These are phyloP conservation scores for Sarcoramphus papa DNA, from an alignment of 2,797 vertebrate species.

Conservation along the genomic window DNA sequence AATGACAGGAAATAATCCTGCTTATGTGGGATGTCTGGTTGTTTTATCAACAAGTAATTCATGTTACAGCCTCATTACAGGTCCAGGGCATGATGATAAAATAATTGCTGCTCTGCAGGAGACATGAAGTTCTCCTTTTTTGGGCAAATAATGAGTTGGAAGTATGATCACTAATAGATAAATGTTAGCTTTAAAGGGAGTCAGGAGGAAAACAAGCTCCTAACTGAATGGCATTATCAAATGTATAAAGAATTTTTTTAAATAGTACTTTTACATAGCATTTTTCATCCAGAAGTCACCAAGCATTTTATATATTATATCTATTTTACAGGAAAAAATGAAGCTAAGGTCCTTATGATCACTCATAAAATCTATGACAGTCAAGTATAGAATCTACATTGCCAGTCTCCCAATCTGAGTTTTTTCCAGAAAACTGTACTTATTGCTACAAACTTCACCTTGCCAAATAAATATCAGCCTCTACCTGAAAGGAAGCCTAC, in stretches of 20 bases:
- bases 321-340: not conserved
- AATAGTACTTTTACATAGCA: not conserved
- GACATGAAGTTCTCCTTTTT: not conserved
- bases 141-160: not conserved
- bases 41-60: not conserved
- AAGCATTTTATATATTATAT: not conserved
- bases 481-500: not conserved
- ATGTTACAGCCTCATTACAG: not conserved
- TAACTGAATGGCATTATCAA: not conserved
- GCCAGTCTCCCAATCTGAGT: not conserved
- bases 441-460: not conserved
- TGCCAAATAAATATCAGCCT: not conserved
- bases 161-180: not conserved
- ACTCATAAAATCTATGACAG: not conserved
- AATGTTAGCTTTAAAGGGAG: not conserved
- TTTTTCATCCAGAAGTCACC: not conserved
- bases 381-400: not conserved
- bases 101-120: not conserved
- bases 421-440: not conserved
- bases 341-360: not conserved
- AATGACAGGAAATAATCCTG: not conserved
- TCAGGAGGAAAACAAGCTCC: not conserved
- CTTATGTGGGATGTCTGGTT: not conserved
- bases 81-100: not conserved
- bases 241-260: not conserved